phyloP scores from a whole-genome alignment of 2,113 vertebrate genomes.

The Rhizomys pruinosus region DNA sequence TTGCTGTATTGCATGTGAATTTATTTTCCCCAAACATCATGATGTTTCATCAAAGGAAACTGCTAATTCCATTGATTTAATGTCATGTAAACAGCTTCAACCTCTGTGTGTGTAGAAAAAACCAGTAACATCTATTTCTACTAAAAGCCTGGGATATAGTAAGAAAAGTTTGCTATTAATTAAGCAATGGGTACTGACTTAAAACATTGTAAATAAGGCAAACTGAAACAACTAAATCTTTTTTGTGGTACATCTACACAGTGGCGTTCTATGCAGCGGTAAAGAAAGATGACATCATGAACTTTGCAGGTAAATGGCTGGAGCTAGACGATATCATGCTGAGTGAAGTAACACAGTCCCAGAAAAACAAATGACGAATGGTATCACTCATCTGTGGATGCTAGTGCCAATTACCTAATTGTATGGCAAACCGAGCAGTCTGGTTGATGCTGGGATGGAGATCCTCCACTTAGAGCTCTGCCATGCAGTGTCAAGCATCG shows the following conservation, averaged over 20 bases:
- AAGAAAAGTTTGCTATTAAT: not conserved
- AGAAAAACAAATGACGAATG: no score
- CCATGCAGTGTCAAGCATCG: accelerated
- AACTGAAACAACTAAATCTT: not conserved
- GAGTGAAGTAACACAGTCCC: no score
- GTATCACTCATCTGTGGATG: no score
- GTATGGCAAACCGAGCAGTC: no score
- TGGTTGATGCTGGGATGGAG: no score
- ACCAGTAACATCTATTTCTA: not conserved
- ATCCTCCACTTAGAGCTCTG: not conserved
- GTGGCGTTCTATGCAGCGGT: no score
- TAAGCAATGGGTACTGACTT: not conserved
- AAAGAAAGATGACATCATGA: no score
- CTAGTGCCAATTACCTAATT: no score
- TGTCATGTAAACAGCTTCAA: not conserved
- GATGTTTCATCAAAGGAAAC: not conserved
- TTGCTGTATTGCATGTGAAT: not conserved
- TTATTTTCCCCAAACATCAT: not conserved
- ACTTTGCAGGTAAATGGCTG: no score
- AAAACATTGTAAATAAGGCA: not conserved
- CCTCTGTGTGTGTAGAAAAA: not conserved
- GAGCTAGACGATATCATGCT: no score
- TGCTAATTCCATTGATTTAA: not conserved
- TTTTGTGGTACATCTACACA: no score
- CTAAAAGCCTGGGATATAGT: not conserved